Conservation (phyloP, 2,797 vertebrate species). For the Sternotherus odoratus region DNA sequence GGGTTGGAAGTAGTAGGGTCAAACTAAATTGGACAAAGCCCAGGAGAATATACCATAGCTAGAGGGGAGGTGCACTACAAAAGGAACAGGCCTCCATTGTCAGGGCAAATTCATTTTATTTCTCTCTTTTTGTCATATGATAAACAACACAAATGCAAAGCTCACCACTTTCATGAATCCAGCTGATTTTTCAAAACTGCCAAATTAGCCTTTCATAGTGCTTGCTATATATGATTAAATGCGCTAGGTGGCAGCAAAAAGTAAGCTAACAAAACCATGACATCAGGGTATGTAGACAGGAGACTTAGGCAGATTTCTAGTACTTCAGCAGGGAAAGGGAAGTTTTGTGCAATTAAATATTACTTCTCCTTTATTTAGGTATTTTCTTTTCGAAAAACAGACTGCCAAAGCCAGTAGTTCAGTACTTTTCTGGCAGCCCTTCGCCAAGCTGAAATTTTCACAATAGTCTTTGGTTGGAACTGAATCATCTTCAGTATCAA, state of each 20-base stretch:
- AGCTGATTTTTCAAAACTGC: not conserved
- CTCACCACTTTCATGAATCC: not conserved
- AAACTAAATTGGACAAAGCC: not conserved
- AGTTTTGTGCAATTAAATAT: conserved; percentile 48
- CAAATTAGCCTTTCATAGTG: not conserved
- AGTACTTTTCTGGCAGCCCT: not conserved
- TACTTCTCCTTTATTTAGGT: conserved; percentile 31
- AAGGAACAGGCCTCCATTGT: fast-evolving
- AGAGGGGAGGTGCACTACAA: fast-evolving
- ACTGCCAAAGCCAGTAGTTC: not conserved
- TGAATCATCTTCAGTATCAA: not conserved
- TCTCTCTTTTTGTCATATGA: not conserved
- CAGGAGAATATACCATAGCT: not conserved
- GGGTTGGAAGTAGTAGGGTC: not conserved
- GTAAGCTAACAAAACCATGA: conserved; percentile 48
- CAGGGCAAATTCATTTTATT: not conserved
- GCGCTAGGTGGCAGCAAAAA: conserved; percentile 84
- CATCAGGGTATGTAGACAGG: fast-evolving
- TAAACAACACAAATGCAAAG: not conserved
- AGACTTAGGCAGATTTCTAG: not conserved
- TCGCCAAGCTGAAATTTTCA: not conserved
- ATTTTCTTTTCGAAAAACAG: conserved; percentile 5
- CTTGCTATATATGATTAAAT: not conserved
- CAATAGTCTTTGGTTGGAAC: not conserved
- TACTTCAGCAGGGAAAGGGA: conserved; percentile 16